Base-by-base conservation (phyloP, 2,888 invertebrate genomes). In the Xylota segnis region DNA sequence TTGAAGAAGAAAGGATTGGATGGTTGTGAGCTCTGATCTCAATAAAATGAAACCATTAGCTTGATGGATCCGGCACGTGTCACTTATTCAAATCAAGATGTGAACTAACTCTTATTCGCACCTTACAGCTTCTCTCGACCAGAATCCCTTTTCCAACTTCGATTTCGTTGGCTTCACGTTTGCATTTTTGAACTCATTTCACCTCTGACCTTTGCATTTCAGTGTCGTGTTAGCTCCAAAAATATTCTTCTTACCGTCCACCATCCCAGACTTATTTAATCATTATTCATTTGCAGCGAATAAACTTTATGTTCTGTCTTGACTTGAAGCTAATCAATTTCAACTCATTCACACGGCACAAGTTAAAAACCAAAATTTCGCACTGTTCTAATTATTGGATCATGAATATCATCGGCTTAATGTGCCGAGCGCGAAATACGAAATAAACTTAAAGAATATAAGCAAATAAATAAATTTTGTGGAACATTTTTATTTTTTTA, bases 371-470 rank as follows among this genome's bases (percentile, higher is more conserved):
- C 32, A 34, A 63, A n/a, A 54, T 70, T 77, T 77, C 77, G 50
- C 77, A 70, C 77, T 54, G 52, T 77, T 77, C 68, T 77, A 61
- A 77, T 77, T 68, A 70, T 61, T 10, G 4, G 54, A 70, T 77
- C 77, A 77, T 70, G 77, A 68, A 77, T 61, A 70, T 77, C 43
- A 56, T 54, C 59, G 14, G 54, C 54, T 70, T 54, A 61, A 70
- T 70, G 43, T 59, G 52, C 40, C 12, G 16, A 61, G 45, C 43
- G 43, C 34, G 52, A 70, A 70, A 43, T 61, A 23, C 40, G 34
- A 52, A 59, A 66, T 72, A 37, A 56, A 58, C 18, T 65, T 65
- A n/a, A 27, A 58, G 29, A 50, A 29, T 10, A 37, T 70, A 18
- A 14, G 54, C 45, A 77, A 77, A 70, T 70, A 77, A 66, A 70